Evolutionary conservation across 2,113 vertebrate species (phyloP).

Genomic region (Phycodurus eques): DNA sequence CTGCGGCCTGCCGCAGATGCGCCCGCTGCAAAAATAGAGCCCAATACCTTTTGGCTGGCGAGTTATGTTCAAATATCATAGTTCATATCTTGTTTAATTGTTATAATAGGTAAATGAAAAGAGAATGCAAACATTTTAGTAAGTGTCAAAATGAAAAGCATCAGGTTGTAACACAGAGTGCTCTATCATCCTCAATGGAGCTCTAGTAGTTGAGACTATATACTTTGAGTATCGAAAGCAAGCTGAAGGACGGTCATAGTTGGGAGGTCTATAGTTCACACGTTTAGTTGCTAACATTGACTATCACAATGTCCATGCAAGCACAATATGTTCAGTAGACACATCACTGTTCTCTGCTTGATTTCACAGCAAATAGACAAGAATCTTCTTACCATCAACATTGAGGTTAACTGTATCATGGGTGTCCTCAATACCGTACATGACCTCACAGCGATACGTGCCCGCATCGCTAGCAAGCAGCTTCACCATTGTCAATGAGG

Average conservation of each 20-base stretch:
- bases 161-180: background rate
- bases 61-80: constrained; percentile 10
- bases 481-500: constrained; percentile 86
- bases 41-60: background rate
- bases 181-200: background rate
- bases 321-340: background rate
- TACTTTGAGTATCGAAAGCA: background rate
- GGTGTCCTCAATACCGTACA: constrained; percentile 91
- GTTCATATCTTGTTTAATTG: constrained; percentile 6
- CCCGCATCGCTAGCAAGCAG: constrained; percentile 89
- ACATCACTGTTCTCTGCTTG: background rate
- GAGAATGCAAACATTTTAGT: background rate
- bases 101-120: background rate
- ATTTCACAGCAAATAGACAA: background rate
- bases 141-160: background rate
- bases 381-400: constrained; percentile 81
- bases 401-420: constrained; percentile 81
- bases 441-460: constrained; percentile 91
- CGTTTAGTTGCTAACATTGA: too few relatives aligned
- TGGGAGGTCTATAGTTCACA: too few relatives aligned
- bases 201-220: background rate
- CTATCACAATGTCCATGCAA: too few relatives aligned
- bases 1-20: too few relatives aligned
- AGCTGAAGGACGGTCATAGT: background rate
- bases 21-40: background rate